phyloP scores from a whole-genome alignment of 2,888 invertebrate genomes.

The Drosophila anomalata region DNA sequence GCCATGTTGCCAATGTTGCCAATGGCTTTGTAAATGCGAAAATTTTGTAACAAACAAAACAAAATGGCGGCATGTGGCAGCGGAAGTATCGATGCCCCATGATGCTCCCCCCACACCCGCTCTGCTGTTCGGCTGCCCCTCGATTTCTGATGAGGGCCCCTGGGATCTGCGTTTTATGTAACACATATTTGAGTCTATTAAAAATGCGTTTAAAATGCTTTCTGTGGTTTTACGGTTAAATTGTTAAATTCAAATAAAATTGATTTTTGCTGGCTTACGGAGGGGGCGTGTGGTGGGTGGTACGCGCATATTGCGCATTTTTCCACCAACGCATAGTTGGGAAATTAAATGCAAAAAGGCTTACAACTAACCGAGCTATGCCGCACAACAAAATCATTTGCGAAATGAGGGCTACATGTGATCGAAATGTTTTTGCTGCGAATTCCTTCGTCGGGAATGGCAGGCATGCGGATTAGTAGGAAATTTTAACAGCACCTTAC shows the following conservation, averaged over 20 bases:
- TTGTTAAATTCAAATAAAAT: conserved; percentile 81
- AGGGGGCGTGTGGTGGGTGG: not conserved
- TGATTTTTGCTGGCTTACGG: conserved; percentile 58
- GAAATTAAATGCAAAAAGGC: conserved; percentile 46
- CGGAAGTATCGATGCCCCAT: conserved; percentile 33
- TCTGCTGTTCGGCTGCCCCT: conserved; percentile 1
- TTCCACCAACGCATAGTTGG: conserved; percentile 62
- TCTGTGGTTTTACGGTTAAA: conserved; percentile 79
- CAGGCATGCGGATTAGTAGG: conserved; percentile 30
- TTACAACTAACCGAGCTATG: conserved; percentile 46
- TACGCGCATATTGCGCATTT: conserved; percentile 65
- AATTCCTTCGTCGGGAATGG: conserved; percentile 14
- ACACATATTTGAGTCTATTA: conserved; percentile 83
- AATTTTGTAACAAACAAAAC: conserved; percentile 77
- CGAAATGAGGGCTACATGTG: conserved; percentile 37
- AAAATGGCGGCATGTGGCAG: conserved; percentile 58
- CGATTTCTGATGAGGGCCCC: not conserved
- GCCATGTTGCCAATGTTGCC: conserved; percentile 46
- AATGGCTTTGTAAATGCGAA: conserved; percentile 72
- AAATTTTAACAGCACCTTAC: not conserved
- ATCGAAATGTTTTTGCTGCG: conserved; percentile 26
- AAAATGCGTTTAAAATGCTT: conserved; percentile 80
- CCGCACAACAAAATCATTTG: conserved; percentile 42
- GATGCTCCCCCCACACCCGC: not conserved
- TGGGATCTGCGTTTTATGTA: conserved; percentile 58